These are phyloP conservation scores for Ormyrus labotus DNA, from an alignment of 2,888 invertebrate genomes.

Conservation along the genomic window DNA sequence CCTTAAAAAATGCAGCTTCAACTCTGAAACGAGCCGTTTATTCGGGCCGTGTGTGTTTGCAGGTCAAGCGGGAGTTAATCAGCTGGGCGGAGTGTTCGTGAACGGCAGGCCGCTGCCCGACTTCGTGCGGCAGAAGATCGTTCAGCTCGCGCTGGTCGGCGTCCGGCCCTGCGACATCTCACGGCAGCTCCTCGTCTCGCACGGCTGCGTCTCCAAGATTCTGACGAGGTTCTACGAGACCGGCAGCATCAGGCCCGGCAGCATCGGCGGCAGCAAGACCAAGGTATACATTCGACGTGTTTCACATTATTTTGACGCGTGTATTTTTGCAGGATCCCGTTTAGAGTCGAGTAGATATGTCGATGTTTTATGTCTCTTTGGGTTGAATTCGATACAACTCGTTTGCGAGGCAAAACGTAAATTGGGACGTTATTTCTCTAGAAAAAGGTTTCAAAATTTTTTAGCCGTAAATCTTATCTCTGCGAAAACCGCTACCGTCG, in stretches of 20 bases:
- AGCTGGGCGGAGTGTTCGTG: slow-evolving; percentile 97
- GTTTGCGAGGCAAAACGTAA: no score
- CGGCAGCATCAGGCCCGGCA: slow-evolving; percentile 95
- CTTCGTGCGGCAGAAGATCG: slow-evolving; percentile 93
- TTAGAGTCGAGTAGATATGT: no score
- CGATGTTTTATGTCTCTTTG: no score
- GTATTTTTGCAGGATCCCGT: no score
- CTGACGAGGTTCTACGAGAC: slow-evolving; percentile 97
- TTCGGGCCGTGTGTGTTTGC: slow-evolving; percentile 58
- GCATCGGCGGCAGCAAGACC: slow-evolving; percentile 95
- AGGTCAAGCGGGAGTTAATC: slow-evolving; percentile 98
- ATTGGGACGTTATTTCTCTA: no score
- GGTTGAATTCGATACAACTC: no score
- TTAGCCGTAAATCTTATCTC: no score
- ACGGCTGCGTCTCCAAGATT: slow-evolving; percentile 98
- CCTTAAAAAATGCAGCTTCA: no score
- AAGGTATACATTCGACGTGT: slow-evolving; percentile 81
- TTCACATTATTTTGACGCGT: not conserved
- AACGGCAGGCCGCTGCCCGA: slow-evolving; percentile 98
- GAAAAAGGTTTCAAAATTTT: no score
- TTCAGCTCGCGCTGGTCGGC: slow-evolving; percentile 94
- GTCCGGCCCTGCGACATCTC: slow-evolving; percentile 98
- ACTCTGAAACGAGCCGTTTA: no score
- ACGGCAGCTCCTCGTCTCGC: slow-evolving; percentile 94
- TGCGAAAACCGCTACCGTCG: no score